These are phyloP conservation scores for Cygnus atratus DNA, from an alignment of 2,113 vertebrate genomes.

Conservation along the genomic window DNA sequence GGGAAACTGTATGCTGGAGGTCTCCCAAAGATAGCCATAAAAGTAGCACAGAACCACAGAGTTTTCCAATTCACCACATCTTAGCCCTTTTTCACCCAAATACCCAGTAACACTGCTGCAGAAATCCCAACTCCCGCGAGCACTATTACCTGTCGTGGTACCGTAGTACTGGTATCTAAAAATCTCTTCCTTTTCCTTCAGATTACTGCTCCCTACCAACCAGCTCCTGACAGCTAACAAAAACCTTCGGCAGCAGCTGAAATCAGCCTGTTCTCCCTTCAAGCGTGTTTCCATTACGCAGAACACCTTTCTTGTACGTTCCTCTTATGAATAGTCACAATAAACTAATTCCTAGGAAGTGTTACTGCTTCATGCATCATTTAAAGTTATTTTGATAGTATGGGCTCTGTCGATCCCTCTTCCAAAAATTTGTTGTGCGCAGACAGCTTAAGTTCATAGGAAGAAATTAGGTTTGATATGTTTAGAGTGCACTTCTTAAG, in stretches of 20 bases:
- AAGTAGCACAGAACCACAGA: slow-evolving; percentile 49
- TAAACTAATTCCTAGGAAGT: not conserved
- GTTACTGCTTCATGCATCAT: not conserved
- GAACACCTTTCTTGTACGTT: slow-evolving; percentile 36
- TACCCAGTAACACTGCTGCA: not conserved
- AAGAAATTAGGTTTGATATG: slow-evolving; percentile 81
- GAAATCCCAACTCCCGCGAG: not conserved
- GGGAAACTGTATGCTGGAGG: slow-evolving; percentile 26
- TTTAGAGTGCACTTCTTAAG: slow-evolving; percentile 80
- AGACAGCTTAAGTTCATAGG: slow-evolving; percentile 82
- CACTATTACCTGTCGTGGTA: not conserved
- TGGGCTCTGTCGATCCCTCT: slow-evolving; percentile 60
- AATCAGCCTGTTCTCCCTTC: not conserved
- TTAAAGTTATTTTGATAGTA: slow-evolving; percentile 22
- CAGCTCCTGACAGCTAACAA: not conserved
- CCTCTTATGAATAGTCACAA: not conserved
- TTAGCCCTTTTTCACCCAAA: not conserved
- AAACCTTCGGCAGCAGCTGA: not conserved
- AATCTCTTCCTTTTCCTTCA: not conserved
- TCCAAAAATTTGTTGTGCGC: slow-evolving; percentile 77
- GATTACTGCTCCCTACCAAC: not conserved
- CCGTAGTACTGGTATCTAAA: not conserved
- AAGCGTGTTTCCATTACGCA: rapidly evolving
- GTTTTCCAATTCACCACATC: not conserved
- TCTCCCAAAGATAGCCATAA: slow-evolving; percentile 58